Conservation (phyloP, 2,113 vertebrate genomes). For the Ariopsis seemanni region DNA sequence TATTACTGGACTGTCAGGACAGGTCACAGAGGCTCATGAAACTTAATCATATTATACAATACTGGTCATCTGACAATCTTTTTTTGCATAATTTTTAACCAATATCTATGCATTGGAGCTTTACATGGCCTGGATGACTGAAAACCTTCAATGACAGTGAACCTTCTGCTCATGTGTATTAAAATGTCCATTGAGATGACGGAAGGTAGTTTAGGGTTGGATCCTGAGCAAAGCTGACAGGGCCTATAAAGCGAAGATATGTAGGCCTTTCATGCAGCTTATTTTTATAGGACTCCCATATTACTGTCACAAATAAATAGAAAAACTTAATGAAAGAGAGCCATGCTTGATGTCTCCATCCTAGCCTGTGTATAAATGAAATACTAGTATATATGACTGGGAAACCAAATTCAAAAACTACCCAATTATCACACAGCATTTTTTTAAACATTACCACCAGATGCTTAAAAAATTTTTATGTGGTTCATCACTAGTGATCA, state of each 20-base stretch:
- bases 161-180: background rate
- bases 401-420: background rate
- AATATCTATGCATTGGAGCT: background rate
- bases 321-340: background rate
- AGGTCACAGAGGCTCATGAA: background rate
- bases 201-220: background rate
- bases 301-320: background rate
- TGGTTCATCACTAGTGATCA: background rate
- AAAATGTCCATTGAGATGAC: conserved; percentile 4
- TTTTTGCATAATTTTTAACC: background rate
- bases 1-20: background rate
- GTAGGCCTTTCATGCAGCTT: background rate
- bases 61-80: background rate
- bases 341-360: background rate
- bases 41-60: background rate
- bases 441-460: background rate
- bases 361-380: background rate
- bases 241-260: background rate
- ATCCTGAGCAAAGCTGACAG: background rate
- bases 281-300: background rate
- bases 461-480: background rate
- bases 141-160: background rate
- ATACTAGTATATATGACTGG: background rate
- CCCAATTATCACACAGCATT: background rate
- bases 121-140: background rate